Base-by-base conservation (phyloP, 2,888 invertebrate species). In the Hydriomena furcata region DNA sequence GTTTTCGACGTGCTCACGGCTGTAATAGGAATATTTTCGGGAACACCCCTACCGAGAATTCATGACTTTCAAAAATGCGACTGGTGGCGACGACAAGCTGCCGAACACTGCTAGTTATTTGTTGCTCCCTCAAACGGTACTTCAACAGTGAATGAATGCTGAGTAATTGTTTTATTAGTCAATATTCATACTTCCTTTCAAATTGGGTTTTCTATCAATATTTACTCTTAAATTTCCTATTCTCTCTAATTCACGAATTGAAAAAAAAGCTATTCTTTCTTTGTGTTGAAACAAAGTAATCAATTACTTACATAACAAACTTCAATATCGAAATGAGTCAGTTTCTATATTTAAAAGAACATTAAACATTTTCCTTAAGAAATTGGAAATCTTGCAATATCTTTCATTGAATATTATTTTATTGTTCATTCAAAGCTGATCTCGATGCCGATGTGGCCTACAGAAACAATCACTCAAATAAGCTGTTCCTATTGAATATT, bases 401-500 rank as follows among this genome's bases (percentile, higher is more conserved):
- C 71, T 73, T 74, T 65, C 73, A 79, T 79, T 80, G 78, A 80
- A 79, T 76, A 78, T 73, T 76, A 75, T 75, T 78, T 71, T 70
- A 77, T 77, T 80, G 75, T 76, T 72, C 65, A 62, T 76, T 72
- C 65, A 62, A 75, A 76, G 75, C 72, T 71, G 73, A 76, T 77
- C 70, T 61, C 65, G 71, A 75, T 76, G 77, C 61, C 65, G 71
- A 75, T 76, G 77, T 60, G 63, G 68, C 63, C 69, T 66, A 63
- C 71, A 82, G 82, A 83, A 87, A 87, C 88, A 89, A 89, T 89
- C 84, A 88, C 79, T 88, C 81, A 84, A 88, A 84, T 80, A 85
- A 82, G 81, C 84, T 79, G 85, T 84, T 84, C 80, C 82, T 87
- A 89, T 87, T 89, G 87, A 88, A 89, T 89, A 88, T 89, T 90